A percentile compares a stretch with the other conserved stretches of the same genome.
Conservation (phyloP, 2,113 vertebrate genomes). For the Muntiacus reevesi region DNA sequence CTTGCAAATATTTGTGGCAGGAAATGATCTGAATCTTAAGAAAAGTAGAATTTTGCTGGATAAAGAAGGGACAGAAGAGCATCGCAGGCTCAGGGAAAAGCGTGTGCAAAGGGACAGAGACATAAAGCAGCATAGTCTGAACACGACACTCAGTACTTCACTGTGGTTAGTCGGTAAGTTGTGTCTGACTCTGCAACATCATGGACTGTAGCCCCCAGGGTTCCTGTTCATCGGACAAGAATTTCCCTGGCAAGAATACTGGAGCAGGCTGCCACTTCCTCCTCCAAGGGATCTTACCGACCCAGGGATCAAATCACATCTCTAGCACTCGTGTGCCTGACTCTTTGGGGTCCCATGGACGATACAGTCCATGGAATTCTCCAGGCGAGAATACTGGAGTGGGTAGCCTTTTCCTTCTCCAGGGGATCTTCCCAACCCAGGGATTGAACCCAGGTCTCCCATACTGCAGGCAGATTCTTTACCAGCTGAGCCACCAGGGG, state of each 20-base stretch:
- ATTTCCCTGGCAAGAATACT: neutral
- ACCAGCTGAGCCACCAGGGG: neutral
- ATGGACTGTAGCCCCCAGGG: neutral
- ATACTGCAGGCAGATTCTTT: neutral
- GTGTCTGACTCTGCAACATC: neutral
- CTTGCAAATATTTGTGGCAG: neutral
- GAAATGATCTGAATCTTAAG: neutral
- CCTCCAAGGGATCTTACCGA: neutral
- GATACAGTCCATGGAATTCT: neutral
- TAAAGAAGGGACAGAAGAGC: neutral
- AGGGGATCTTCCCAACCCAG: neutral
- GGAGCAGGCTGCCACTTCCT: neutral
- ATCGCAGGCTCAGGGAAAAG: neutral
- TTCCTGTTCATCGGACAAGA: fast-evolving
- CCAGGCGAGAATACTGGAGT: neutral
- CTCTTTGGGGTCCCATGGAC: neutral
- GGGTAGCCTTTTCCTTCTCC: neutral
- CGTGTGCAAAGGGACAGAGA: neutral
- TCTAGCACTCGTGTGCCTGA: neutral
- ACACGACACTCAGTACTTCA: too few species aligned
- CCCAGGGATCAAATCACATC: neutral
- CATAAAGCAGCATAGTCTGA: neutral
- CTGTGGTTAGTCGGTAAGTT: neutral
- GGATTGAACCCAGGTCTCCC: neutral
- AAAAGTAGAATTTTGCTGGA: neutral